A percentile compares a stretch with the other conserved stretches of the same genome.
Conservation (phyloP, 2,113 vertebrate species). For the Opisthocomus hoazin region DNA sequence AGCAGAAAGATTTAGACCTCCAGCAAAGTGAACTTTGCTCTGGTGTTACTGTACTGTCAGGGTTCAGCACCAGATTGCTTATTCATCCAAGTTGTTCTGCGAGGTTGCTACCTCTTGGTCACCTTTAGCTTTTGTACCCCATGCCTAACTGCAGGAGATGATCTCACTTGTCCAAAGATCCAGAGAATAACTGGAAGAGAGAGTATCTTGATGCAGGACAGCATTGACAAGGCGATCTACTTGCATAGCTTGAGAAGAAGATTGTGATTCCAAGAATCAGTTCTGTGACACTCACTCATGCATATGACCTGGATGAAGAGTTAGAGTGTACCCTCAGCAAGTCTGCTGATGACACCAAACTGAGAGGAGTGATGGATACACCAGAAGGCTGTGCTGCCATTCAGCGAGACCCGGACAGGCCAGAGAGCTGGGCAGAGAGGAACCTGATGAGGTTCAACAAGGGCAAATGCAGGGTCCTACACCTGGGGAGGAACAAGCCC, state of each 20-base stretch:
- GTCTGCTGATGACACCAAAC: too few relatives aligned
- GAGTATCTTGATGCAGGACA: not conserved
- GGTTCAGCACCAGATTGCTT: not conserved
- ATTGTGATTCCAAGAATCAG: not conserved
- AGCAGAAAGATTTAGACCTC: not conserved
- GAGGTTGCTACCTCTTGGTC: not conserved
- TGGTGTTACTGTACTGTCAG: not conserved
- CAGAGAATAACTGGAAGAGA: not conserved
- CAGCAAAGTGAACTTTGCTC: not conserved
- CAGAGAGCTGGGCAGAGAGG: too few relatives aligned
- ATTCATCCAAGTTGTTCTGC: not conserved
- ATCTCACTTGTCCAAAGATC: not conserved
- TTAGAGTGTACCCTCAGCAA: too few relatives aligned
- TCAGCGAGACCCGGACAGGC: too few relatives aligned
- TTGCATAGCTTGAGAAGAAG: fast-evolving
- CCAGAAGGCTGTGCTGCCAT: too few relatives aligned
- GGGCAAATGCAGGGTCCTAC: too few relatives aligned
- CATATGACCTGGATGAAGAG: too few relatives aligned
- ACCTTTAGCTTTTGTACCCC: not conserved
- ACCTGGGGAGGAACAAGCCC: too few relatives aligned
- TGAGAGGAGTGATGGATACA: too few relatives aligned
- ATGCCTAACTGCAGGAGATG: not conserved
- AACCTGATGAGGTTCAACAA: too few relatives aligned
- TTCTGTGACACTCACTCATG: not conserved
- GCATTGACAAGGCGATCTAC: not conserved